Evolutionary conservation across 2,113 vertebrate genomes (phyloP), one percentile per base, ranked within the genome.

Genomic region (Perognathus longimembris): DNA sequence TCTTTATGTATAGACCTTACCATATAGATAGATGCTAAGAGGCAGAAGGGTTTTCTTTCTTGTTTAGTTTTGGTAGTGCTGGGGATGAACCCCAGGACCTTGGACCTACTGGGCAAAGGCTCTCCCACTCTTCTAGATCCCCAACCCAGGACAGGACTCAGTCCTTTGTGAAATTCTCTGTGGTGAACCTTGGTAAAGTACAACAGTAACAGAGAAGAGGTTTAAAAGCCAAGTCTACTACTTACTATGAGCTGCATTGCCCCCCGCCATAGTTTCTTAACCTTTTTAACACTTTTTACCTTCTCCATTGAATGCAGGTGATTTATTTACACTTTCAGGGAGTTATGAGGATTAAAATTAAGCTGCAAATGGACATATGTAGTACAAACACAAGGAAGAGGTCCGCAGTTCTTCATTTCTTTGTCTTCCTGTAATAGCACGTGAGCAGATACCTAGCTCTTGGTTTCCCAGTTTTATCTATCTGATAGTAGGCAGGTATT

Each of bases 401-500:
- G 30, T 21, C 59, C 38, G 42, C 63, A 38, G 11, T n/a, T 32
- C 36, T 36, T 84, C 3, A 17, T 6, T 54, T 40, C 59, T 69
- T 18, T 57, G 36, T 67, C 81, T 92, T 61, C 71, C 80, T 75
- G 20, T 28, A 26, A 4, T 42, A 70, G 36, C 6, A 0, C 2
- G 40, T 5, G 64, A 22, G 50, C 32, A 64, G 42, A 17, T 30
- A 6, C 8, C 70, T 42, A 30, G 20, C 38, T 12, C 32, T 73
- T 69, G 34, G 40, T 57, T 64, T 69, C 50, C 26, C 18, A 0
- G 5, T 38, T 78, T 63, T 64, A 18, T 69, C 34, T 59, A 67
- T 90, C 57, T 90, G 57, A 63, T 83, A 61, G 75, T 80, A 59
- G 3, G n/a, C 91, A 50, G 73, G 87, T 79, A 36, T 77, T 80